Evolutionary conservation across 2,888 invertebrate species (phyloP).

Genomic region (Alsophila aescularia): DNA sequence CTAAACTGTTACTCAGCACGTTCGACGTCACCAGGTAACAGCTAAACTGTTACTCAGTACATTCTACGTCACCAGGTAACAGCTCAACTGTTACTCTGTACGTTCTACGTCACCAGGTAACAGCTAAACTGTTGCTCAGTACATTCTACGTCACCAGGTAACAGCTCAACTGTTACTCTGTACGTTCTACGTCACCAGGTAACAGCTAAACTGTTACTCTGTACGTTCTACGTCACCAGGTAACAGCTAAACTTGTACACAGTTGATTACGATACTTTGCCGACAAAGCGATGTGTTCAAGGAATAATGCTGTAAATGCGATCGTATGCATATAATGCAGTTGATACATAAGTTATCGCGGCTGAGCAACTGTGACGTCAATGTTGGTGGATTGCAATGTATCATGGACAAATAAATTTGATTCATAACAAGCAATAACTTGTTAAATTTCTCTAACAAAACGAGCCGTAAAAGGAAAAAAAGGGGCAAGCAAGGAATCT

Average conservation of each 20-base stretch:
- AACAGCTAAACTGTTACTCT: conserved; percentile 72
- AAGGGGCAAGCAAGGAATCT: conserved; percentile 89
- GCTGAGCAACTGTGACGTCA: conserved; percentile 62
- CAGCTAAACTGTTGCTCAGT: conserved; percentile 70
- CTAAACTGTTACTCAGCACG: conserved; percentile 62
- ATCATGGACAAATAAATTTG: conserved; percentile 60
- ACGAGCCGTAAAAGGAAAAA: conserved; percentile 80
- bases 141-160: conserved; percentile 37
- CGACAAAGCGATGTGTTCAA: conserved; percentile 79
- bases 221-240: conserved; percentile 29
- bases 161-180: conserved; percentile 71
- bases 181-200: conserved; percentile 33
- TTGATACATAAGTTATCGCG: conserved; percentile 79
- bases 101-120: conserved; percentile 43
- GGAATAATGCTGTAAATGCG: conserved; percentile 73
- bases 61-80: conserved; percentile 47
- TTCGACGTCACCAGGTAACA: conserved; percentile 50
- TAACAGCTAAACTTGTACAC: conserved; percentile 71
- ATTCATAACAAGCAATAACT: conserved; percentile 78
- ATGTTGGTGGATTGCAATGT: conserved; percentile 57
- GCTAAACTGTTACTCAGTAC: conserved; percentile 65
- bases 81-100: conserved; percentile 68
- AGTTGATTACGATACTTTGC: conserved; percentile 61
- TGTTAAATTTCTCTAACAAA: conserved; percentile 78
- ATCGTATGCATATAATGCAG: conserved; percentile 75